Conservation (phyloP, 2,797 vertebrate genomes). For the Pogoniulus pusillus region DNA sequence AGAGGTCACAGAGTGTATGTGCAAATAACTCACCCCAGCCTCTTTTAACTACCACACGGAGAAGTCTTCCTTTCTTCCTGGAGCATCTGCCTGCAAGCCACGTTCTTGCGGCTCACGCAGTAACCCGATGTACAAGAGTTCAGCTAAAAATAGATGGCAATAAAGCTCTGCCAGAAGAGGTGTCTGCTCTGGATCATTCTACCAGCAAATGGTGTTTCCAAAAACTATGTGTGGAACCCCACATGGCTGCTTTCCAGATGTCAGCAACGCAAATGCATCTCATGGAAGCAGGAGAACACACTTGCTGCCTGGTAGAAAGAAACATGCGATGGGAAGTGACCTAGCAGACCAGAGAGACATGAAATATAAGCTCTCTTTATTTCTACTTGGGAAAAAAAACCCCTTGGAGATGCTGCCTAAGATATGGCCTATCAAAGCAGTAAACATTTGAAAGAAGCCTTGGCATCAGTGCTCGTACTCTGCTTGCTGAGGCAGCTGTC, state of each 20-base stretch:
- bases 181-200: neutral
- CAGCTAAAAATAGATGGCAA: slow-evolving; percentile 28
- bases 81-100: neutral
- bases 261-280: neutral
- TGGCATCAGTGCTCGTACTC: neutral
- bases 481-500: neutral
- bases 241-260: slow-evolving; percentile 3
- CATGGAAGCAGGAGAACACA: neutral
- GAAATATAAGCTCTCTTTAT: neutral
- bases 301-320: neutral
- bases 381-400: neutral
- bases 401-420: neutral
- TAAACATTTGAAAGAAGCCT: neutral
- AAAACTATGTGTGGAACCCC: neutral
- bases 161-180: slow-evolving; percentile 9
- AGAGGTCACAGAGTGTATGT: neutral
- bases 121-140: neutral
- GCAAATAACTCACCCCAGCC: neutral
- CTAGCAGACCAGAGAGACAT: neutral
- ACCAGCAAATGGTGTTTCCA: slow-evolving; percentile 12
- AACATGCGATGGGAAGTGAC: neutral
- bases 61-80: neutral
- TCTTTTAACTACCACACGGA: neutral
- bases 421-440: neutral
- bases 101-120: neutral